Evolutionary conservation across 2,113 vertebrate genomes (phyloP), one percentile per base, ranked within the genome.

Genomic region (Trematomus loennbergii): DNA sequence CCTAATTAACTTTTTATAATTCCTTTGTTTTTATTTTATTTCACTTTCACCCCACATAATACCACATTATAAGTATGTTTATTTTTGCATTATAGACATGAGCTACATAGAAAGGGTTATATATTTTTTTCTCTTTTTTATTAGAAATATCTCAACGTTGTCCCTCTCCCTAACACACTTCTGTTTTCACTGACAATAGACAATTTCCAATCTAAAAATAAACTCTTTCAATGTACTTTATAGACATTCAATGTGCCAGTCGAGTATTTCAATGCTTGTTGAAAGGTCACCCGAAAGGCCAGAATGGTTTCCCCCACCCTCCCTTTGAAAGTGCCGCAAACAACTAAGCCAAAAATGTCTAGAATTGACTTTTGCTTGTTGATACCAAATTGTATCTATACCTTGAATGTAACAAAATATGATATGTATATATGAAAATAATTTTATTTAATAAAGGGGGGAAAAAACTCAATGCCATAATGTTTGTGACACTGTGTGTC

Each of bases 321-420:
- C 72, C 70, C 78, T 87, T 70, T 71, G 22, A 90, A 87, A 91
- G 94, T 95, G 97, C 95, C 95, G 97, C 97, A 97, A 96, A 96
- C 93, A 95, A 93, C 95, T 95, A 96, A 95, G 96, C 95, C 96
- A 97, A 96, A 97, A 97, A 97, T 97, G 97, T 96, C 95, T 95
- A 97, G 97, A 98, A 98, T 97, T 95, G 97, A 98, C 97, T 96
- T 98, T 97, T 97, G 97, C 96, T 97, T 98, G 97, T 99, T 99
- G 97, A 99, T 99, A 98, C 97, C n/a, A 99, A 99, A 99, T 98
- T 99, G 96, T 99, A 99, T 99, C 98, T 97, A 95, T 97, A 97
- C 97, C 96, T 97, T 97, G 96, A 97, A 96, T 99, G 97, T 99
- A 97, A 95, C 96, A 96, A 96, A 95, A 93, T 92, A 94, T 93